These are phyloP conservation scores for Cladopsammia gracilis DNA, from an alignment of 64 coral and sea anemone species.

Conservation along the genomic window DNA sequence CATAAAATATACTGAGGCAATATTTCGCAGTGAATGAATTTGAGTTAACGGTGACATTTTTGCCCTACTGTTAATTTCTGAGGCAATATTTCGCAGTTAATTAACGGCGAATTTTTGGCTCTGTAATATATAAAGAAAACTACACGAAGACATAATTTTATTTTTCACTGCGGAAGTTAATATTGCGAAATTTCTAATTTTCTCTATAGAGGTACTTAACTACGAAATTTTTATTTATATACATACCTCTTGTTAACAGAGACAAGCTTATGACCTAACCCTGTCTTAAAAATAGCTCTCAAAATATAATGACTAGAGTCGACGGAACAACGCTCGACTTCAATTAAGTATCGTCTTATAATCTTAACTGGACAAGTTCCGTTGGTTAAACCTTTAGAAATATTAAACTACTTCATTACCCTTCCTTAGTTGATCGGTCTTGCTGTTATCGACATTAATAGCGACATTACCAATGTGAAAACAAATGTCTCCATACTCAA, in stretches of 20 bases:
- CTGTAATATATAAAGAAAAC: no score
- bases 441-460: constrained; percentile 26
- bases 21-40: no score
- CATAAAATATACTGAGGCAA: no score
- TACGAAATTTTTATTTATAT: no score
- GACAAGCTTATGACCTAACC: background rate
- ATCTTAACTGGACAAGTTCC: constrained; percentile 39
- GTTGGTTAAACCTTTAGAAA: background rate
- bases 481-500: constrained; percentile 39
- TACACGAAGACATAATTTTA: no score
- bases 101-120: no score
- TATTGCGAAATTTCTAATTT: no score
- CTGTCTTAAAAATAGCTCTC: background rate
- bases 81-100: no score
- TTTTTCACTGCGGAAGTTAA: no score
- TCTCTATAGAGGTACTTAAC: no score
- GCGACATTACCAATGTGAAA: constrained; percentile 24
- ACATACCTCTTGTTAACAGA: background rate
- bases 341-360: constrained; percentile 4
- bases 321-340: background rate
- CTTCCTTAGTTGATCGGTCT: constrained; percentile 56
- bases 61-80: no score
- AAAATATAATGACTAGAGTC: constrained; percentile 20
- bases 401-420: constrained; percentile 63
- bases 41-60: no score